Percentiles rank a stretch among this genome's conserved stretches.
Evolutionary conservation across 2,113 vertebrate species (phyloP).

Genomic region (Platysternon megacephalum): DNA sequence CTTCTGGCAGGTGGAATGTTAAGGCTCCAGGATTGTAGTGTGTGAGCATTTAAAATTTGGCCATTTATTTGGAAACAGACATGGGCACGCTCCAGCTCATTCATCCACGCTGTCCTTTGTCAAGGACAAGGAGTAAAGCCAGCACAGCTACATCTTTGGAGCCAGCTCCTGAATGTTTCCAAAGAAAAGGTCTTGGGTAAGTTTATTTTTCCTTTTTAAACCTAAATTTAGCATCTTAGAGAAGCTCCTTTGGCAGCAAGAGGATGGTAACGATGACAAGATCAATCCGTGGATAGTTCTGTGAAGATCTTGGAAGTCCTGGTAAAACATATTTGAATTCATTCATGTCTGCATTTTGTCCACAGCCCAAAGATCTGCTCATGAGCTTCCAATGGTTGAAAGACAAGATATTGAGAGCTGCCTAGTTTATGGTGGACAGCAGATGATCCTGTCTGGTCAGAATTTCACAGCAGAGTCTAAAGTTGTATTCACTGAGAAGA

Average conservation of each 20-base stretch:
- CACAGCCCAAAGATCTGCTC: constrained; percentile 95
- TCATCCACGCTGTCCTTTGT: constrained; percentile 75
- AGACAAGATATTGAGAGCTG: constrained; percentile 95
- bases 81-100: constrained; percentile 72
- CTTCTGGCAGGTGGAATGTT: constrained; percentile 72
- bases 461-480: constrained; percentile 98
- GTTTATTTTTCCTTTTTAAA: constrained; percentile 74
- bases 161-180: constrained; percentile 72
- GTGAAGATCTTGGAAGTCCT: constrained; percentile 73
- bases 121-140: constrained; percentile 73
- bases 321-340: constrained; percentile 66
- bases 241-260: constrained; percentile 68
- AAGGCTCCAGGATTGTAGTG: constrained; percentile 56
- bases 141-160: constrained; percentile 57
- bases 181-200: constrained; percentile 76
- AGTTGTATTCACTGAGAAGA: constrained; percentile 95
- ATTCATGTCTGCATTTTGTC: constrained; percentile 67
- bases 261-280: constrained; percentile 68
- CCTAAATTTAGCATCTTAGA: constrained; percentile 73
- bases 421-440: constrained; percentile 94
- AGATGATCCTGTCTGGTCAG: constrained; percentile 97
- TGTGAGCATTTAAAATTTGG: constrained; percentile 75
- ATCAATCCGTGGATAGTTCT: constrained; percentile 69
- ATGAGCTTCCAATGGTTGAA: constrained; percentile 98
- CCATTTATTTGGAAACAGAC: constrained; percentile 69